Conservation (phyloP, 2,113 vertebrate species). For the Isichthys henryi region DNA sequence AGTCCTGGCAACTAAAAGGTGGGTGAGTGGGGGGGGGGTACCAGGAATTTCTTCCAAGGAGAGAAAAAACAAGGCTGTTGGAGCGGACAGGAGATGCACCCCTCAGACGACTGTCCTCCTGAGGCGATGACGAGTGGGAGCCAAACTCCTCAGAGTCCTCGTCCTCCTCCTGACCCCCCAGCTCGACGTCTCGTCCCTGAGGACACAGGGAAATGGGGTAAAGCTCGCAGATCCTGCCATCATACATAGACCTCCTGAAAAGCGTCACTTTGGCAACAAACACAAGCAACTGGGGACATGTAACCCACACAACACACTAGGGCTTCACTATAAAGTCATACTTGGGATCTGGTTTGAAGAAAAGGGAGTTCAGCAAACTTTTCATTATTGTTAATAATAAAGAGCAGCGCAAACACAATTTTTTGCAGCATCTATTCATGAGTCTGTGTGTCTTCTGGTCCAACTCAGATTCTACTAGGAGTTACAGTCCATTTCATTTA, state of each 20-base stretch:
- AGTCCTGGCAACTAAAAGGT: constrained; percentile 45
- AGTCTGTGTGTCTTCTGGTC: neutral
- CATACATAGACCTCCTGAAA: constrained; percentile 43
- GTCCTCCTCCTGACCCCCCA: constrained; percentile 38
- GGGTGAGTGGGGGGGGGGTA: constrained; percentile 24
- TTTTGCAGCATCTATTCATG: neutral
- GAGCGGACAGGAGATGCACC: constrained; percentile 12
- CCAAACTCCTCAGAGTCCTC: constrained; percentile 36
- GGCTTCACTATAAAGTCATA: neutral
- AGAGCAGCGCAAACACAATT: neutral
- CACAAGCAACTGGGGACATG: neutral
- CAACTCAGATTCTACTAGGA: neutral
- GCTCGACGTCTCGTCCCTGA: constrained; percentile 33
- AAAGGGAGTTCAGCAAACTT: neutral
- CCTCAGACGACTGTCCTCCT: neutral
- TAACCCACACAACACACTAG: neutral
- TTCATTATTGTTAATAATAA: neutral
- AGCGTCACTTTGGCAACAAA: constrained; percentile 19
- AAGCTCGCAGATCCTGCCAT: constrained; percentile 48
- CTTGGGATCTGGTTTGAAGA: neutral
- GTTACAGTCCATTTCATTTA: neutral
- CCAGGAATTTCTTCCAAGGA: constrained; percentile 24
- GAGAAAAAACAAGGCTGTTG: neutral
- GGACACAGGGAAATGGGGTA: constrained; percentile 69
- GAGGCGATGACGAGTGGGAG: constrained; percentile 26